Evolutionary conservation across 2,797 vertebrate species (phyloP).

Genomic region (Pseudochromis fuscus): DNA sequence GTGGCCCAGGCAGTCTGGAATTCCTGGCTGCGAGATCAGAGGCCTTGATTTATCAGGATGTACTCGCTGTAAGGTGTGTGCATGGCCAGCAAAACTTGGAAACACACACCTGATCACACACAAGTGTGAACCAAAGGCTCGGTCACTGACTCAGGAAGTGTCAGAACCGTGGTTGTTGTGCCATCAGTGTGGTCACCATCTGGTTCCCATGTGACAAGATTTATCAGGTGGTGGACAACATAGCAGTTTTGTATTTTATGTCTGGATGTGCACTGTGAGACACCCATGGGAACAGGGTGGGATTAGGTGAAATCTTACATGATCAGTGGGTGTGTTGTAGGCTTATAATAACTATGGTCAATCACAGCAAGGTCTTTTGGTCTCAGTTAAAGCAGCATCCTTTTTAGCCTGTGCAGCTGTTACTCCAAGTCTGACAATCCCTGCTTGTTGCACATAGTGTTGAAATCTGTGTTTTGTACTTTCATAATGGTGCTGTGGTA

Average conservation of each 20-base stretch:
- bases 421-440: too few species aligned
- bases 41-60: conserved; percentile 83
- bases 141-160: conserved; percentile 31
- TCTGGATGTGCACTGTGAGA: background rate
- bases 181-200: conserved; percentile 10
- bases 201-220: conserved; percentile 17
- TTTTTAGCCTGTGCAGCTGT: background rate
- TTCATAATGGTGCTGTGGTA: too few species aligned
- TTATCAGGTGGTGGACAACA: conserved; percentile 12
- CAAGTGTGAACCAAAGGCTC: conserved; percentile 33
- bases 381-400: background rate
- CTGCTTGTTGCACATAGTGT: too few species aligned
- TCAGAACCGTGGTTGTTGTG: conserved; percentile 17
- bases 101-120: conserved; percentile 34
- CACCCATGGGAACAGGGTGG: background rate
- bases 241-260: background rate
- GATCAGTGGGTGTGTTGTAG: conserved; percentile 7
- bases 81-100: conserved; percentile 38
- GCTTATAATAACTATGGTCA: background rate
- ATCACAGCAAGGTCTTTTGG: background rate
- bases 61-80: conserved; percentile 66
- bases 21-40: conserved; percentile 77
- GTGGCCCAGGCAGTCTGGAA: conserved; percentile 75
- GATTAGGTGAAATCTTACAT: conserved; percentile 14
- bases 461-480: background rate